These are phyloP conservation scores for Rhaphigaster nebulosa DNA, from an alignment of 2,888 invertebrate species.

Conservation along the genomic window DNA sequence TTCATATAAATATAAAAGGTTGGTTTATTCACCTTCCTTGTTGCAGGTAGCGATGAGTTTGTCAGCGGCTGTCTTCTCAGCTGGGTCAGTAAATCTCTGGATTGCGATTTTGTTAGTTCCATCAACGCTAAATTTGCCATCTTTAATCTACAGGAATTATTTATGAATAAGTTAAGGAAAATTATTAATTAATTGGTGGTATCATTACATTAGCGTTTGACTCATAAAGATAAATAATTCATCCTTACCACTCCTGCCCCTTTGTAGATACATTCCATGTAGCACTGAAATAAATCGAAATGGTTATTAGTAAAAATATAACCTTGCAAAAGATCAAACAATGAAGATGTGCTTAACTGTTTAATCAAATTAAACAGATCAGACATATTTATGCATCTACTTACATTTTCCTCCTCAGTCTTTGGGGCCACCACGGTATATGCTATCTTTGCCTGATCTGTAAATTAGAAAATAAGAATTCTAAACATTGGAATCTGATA, in stretches of 20 bases:
- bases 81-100: slow-evolving; percentile 53
- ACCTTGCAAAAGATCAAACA: background rate
- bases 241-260: background rate
- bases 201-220: background rate
- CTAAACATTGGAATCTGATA: background rate
- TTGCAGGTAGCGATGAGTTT: slow-evolving; percentile 59
- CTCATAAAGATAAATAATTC: background rate
- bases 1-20: background rate
- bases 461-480: background rate
- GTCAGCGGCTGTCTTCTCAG: slow-evolving; percentile 57
- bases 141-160: slow-evolving; percentile 57
- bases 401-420: slow-evolving; percentile 11
- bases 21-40: slow-evolving; percentile 61
- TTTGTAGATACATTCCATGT: slow-evolving; percentile 6
- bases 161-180: background rate
- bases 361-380: no score
- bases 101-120: slow-evolving; percentile 60
- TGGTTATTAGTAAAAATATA: background rate
- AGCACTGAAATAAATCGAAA: background rate
- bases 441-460: background rate
- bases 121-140: slow-evolving; percentile 60
- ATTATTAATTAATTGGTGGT: background rate
- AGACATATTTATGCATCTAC: background rate
- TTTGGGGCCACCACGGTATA: background rate
- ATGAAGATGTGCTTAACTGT: background rate